Base-by-base conservation (phyloP, 92 coral and sea anemone species). In the Montipora capitata region DNA sequence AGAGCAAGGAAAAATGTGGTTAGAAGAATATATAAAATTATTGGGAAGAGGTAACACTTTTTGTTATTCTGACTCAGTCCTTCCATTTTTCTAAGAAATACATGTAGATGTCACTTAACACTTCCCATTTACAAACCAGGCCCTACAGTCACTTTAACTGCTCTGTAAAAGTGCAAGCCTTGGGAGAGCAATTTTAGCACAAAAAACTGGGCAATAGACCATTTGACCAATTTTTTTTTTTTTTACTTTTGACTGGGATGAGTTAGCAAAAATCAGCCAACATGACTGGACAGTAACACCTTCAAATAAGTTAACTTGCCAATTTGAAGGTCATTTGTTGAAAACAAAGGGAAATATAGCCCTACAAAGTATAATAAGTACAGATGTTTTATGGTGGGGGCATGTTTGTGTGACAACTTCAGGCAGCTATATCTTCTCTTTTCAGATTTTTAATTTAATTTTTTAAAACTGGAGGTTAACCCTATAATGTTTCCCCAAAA, bases 21-120 rank as follows among this genome's bases (percentile, higher is more conserved):
- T 90, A 14, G 82, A 45, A 62, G 70, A 90, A 38, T 86, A 90
- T 85, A 76, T 85, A 12, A 67, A 85, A 69, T 70, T 75, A 72
- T 68, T 90, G 20, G 91, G 75, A 48, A 69, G 68, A 81, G 85
- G 85, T 51, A 81, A 78, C 82, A 45, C 48, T 74, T 3, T 74
- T 74, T 74, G 78, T 54, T 12, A 54, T 54, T 81, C 69, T 71
- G n/a, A 56, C 73, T 54, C 27, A 43, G 72, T 43, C 84, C 27
- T 71, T 27, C 27, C 74, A 83, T 57, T 84, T 84, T 79, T 67
- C 80, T 69, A 11, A 79, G 80, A 35, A 87, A 79, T 59, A 54
- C 40, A 18, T 35, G 1, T 48, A 68, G 72, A 38, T 39, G 72
- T 68, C 72, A 68, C 48, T 68, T 68, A 68, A 68, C 59, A 54